Conservation (phyloP, 2,888 invertebrate genomes). For the Melinaea marsaeus region DNA sequence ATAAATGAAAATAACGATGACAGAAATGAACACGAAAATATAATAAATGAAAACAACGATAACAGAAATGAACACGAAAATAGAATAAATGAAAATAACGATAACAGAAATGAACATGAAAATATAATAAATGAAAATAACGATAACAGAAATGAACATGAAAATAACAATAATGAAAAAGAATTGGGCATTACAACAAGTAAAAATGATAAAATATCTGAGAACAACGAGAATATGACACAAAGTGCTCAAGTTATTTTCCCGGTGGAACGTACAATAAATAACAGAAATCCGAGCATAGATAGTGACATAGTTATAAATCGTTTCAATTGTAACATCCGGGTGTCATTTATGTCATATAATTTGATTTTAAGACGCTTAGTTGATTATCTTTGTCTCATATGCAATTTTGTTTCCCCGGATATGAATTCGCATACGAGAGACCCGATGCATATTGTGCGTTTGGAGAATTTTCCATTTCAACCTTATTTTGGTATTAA, state of each 20-base stretch:
- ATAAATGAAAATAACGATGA: not conserved
- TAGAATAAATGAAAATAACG: not conserved
- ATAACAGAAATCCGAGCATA: slow-evolving; percentile 11
- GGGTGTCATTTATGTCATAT: slow-evolving; percentile 29
- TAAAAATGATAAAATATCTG: not conserved
- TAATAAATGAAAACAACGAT: not conserved
- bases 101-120: slow-evolving; percentile 5
- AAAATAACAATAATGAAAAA: no score
- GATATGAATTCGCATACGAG: slow-evolving; percentile 25
- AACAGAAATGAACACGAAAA: not conserved
- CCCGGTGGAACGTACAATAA: slow-evolving; percentile 5
- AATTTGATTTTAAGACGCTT: slow-evolving; percentile 20
- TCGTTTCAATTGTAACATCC: slow-evolving; percentile 22
- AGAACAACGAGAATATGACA: not conserved
- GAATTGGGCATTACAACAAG: no score
- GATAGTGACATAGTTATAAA: slow-evolving; percentile 23
- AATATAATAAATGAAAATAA: not conserved
- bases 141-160: not conserved
- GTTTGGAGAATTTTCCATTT: slow-evolving; percentile 27
- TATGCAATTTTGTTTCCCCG: slow-evolving; percentile 27
- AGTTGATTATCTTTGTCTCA: slow-evolving; percentile 28
- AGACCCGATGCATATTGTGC: slow-evolving; percentile 23
- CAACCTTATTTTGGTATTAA: slow-evolving; percentile 25
- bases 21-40: not conserved
- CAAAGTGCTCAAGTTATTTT: not conserved